Conservation (phyloP, 1,140 invertebrate species). For the Dreissena rostriformis region DNA sequence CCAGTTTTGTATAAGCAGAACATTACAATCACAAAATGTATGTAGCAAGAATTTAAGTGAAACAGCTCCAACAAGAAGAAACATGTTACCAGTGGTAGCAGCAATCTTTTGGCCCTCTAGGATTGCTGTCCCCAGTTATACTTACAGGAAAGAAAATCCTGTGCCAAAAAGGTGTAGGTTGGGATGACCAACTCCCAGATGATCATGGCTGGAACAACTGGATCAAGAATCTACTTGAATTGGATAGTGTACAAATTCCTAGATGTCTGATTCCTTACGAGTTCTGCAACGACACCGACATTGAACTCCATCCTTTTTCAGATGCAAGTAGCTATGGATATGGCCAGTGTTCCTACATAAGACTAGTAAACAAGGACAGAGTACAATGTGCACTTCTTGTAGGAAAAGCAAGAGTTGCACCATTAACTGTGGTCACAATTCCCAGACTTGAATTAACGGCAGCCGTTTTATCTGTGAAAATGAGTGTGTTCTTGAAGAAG, state of each 20-base stretch:
- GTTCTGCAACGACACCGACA: constrained; percentile 31
- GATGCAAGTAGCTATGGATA: constrained; percentile 61
- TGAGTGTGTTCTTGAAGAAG: constrained; percentile 23
- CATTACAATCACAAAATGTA: neutral
- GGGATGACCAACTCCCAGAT: constrained; percentile 60
- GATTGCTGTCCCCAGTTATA: constrained; percentile 57
- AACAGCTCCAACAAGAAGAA: constrained; percentile 57
- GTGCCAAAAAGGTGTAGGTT: constrained; percentile 51
- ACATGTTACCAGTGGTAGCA: constrained; percentile 56
- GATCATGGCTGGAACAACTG: constrained; percentile 56
- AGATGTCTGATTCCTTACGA: constrained; percentile 58
- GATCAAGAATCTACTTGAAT: constrained; percentile 43
- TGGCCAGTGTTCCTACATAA: constrained; percentile 61
- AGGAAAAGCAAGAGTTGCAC: constrained; percentile 60
- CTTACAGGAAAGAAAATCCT: constrained; percentile 59
- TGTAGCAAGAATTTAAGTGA: constrained; percentile 45
- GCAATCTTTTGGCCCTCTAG: constrained; percentile 62
- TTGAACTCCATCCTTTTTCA: constrained; percentile 62
- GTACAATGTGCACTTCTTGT: constrained; percentile 60
- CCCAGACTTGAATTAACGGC: constrained; percentile 64
- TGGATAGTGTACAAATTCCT: constrained; percentile 34
- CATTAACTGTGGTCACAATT: constrained; percentile 58
- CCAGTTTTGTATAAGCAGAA: constrained; percentile 33
- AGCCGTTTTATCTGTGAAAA: constrained; percentile 61
- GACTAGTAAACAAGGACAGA: constrained; percentile 37